These are phyloP conservation scores for Scartelaos histophorus DNA, from an alignment of 2,113 vertebrate species.

Conservation along the genomic window DNA sequence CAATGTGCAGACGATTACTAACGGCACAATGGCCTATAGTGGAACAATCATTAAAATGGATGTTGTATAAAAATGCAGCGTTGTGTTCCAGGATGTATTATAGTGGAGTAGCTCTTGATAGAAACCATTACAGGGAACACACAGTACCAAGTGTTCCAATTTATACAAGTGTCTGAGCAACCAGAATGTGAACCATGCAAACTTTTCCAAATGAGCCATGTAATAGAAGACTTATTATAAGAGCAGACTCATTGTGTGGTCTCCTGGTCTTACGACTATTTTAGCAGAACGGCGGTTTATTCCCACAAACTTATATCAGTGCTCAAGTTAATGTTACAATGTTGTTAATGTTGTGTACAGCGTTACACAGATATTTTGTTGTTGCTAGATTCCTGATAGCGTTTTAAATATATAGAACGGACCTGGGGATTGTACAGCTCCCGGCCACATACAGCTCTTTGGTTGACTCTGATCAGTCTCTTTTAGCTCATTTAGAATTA, in stretches of 20 bases:
- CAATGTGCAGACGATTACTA: background rate
- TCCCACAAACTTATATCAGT: too few relatives aligned
- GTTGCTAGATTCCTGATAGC: too few relatives aligned
- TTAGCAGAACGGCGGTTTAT: too few relatives aligned
- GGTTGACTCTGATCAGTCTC: too few relatives aligned
- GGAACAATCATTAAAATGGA: background rate
- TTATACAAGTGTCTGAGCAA: background rate
- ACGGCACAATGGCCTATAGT: background rate
- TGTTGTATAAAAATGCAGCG: background rate
- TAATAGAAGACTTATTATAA: background rate
- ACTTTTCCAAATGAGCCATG: background rate
- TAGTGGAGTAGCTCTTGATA: background rate
- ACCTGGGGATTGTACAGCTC: too few relatives aligned
- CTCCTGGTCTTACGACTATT: too few relatives aligned
- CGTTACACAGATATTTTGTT: too few relatives aligned
- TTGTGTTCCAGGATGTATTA: background rate
- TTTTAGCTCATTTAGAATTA: too few relatives aligned
- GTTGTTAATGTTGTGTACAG: too few relatives aligned
- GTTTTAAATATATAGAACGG: too few relatives aligned
- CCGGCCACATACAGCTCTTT: too few relatives aligned
- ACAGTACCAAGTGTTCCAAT: constrained; percentile 5
- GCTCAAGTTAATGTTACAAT: too few relatives aligned
- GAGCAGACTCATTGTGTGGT: background rate
- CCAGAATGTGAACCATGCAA: background rate
- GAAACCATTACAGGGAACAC: constrained; percentile 2